Evolutionary conservation across 2,888 invertebrate genomes (phyloP).

Genomic region (Thereva unica): DNA sequence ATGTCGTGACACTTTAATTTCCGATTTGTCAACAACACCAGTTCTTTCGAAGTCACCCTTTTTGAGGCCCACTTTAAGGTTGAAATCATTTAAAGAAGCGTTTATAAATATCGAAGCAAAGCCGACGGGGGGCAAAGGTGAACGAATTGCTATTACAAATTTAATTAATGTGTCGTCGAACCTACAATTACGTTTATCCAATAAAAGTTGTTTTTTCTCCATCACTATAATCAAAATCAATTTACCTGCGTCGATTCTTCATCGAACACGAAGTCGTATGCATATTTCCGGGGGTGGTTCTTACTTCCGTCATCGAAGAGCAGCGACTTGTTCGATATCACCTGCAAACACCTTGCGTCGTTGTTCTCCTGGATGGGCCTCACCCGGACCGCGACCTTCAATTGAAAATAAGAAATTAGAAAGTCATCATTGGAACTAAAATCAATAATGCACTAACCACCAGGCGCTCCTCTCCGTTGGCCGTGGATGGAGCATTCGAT

Average conservation of each 20-base stretch:
- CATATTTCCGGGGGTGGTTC: conserved; percentile 78
- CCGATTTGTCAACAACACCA: too few species aligned
- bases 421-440: neutral
- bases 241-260: conserved; percentile 82
- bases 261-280: conserved; percentile 87
- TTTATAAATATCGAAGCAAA: too few species aligned
- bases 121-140: too few species aligned
- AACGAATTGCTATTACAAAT: too few species aligned
- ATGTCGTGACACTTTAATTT: too few species aligned
- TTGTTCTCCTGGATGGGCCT: conserved; percentile 82
- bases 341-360: conserved; percentile 58
- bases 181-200: too few species aligned
- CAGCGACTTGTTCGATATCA: conserved; percentile 55
- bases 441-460: conserved; percentile 49
- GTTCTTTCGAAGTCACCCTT: too few species aligned
- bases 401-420: conserved; percentile 4
- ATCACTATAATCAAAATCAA: neutral
- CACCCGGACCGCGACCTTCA: conserved; percentile 84
- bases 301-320: conserved; percentile 61
- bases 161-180: too few species aligned
- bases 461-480: conserved; percentile 54
- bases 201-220: too few species aligned
- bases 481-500: conserved; percentile 47
- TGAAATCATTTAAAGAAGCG: too few species aligned
- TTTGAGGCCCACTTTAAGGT: too few species aligned